Percentiles rank a stretch among this genome's conserved stretches.
Conservation (phyloP, 2,113 vertebrate species). For the Oncorhynchus nerka region DNA sequence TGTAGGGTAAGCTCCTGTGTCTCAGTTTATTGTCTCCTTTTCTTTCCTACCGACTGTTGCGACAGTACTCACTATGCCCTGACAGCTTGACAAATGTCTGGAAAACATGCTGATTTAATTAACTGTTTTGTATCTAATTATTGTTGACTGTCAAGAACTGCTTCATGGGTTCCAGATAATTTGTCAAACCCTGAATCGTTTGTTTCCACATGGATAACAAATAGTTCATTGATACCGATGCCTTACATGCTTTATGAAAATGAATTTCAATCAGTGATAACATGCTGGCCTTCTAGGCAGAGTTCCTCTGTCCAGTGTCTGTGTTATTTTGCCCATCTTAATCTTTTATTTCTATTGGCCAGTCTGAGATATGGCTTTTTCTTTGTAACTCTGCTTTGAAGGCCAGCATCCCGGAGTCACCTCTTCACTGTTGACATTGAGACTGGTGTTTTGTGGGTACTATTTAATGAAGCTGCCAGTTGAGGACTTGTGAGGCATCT, state of each 20-base stretch:
- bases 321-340: no score
- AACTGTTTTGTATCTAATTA: constrained; percentile 69
- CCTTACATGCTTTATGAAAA: constrained; percentile 18
- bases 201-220: constrained; percentile 34
- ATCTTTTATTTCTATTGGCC: no score
- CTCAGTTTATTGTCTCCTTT: not conserved
- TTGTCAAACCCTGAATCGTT: constrained; percentile 48
- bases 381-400: no score
- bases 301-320: no score
- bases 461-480: no score
- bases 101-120: constrained; percentile 62
- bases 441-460: no score
- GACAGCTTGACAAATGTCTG: constrained; percentile 70
- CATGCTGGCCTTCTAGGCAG: no score
- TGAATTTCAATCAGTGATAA: no score
- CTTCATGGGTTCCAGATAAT: constrained; percentile 52
- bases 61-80: constrained; percentile 45
- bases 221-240: constrained; percentile 34
- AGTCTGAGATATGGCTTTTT: no score
- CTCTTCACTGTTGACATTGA: no score
- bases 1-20: not conserved
- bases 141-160: constrained; percentile 50
- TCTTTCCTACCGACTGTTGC: not conserved
- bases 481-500: no score
- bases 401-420: no score